Conservation (phyloP, 1,140 invertebrate genomes). For the Drepana arcuata region DNA sequence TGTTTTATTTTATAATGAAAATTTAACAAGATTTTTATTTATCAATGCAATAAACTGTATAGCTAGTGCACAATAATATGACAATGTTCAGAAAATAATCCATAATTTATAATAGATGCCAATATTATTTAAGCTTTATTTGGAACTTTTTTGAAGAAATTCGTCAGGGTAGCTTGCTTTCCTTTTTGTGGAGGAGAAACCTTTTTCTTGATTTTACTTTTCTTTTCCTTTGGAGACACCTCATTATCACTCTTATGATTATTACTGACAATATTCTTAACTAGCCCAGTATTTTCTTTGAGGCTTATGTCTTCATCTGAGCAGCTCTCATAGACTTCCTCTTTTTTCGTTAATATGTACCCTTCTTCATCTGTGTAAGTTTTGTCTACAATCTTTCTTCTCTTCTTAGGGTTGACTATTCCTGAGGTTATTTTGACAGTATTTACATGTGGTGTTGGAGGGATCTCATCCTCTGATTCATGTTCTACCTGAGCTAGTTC, state of each 20-base stretch:
- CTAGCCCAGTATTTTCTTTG: constrained; percentile 12
- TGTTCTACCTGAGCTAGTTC: constrained; percentile 11
- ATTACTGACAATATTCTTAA: no score
- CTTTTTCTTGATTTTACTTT: constrained; percentile 39
- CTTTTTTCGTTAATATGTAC: constrained; percentile 56
- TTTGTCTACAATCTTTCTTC: constrained; percentile 59
- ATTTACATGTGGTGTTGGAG: constrained; percentile 45
- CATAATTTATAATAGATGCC: no score
- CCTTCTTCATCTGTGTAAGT: constrained; percentile 61
- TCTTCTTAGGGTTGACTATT: constrained; percentile 55
- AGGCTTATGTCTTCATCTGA: constrained; percentile 44
- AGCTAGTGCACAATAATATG: no score
- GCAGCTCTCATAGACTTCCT: constrained; percentile 60
- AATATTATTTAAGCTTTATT: constrained; percentile 1
- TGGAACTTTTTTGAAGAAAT: constrained; percentile 47
- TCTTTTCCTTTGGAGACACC: constrained; percentile 30
- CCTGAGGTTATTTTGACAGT: constrained; percentile 55
- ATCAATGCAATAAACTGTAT: no score
- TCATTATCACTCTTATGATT: constrained; percentile 25
- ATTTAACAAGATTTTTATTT: not conserved
- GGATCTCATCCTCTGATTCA: constrained; percentile 63
- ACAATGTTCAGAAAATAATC: no score
- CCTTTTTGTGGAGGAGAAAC: constrained; percentile 47
- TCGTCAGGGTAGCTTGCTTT: constrained; percentile 53
- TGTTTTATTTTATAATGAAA: no score